Evolutionary conservation across 2,888 invertebrate species (phyloP).

Genomic region (Pteria penguin): DNA sequence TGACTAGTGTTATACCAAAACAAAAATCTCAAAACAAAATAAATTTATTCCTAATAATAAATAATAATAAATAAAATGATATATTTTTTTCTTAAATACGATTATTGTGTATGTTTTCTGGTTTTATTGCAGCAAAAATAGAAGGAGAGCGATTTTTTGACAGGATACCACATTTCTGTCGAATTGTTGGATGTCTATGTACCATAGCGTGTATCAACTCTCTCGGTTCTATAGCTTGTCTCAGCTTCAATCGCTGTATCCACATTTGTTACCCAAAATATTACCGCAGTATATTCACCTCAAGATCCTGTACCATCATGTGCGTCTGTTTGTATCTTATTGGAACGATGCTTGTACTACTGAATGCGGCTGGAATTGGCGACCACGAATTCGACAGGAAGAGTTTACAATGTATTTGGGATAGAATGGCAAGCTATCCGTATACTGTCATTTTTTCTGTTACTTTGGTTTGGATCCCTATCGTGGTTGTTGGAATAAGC

Average conservation of each 20-base stretch:
- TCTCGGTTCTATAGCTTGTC: constrained; percentile 61
- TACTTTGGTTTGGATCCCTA: constrained; percentile 64
- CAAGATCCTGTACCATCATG: constrained; percentile 49
- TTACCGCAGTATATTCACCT: constrained; percentile 58
- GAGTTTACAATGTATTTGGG: constrained; percentile 68
- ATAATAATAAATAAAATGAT: no score
- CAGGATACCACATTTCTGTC: constrained; percentile 60
- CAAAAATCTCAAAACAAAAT: no score
- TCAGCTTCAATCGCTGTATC: constrained; percentile 69
- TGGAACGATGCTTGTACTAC: constrained; percentile 56
- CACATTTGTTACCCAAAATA: constrained; percentile 57
- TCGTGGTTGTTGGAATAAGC: constrained; percentile 56
- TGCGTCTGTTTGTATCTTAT: constrained; percentile 57
- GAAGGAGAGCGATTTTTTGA: constrained; percentile 64
- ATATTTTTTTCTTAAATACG: no score
- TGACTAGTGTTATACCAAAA: no score
- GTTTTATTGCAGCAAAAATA: constrained; percentile 61
- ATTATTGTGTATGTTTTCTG: background rate
- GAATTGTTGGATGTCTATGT: constrained; percentile 61
- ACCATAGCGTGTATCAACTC: constrained; percentile 67
- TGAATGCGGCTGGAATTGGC: constrained; percentile 60
- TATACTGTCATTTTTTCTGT: constrained; percentile 66
- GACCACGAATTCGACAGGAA: constrained; percentile 64
- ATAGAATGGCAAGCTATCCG: constrained; percentile 60
- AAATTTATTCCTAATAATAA: no score